A percentile compares a stretch with the other conserved stretches of the same genome.
Conservation (phyloP, 2,888 invertebrate species). For the Arge pagana region DNA sequence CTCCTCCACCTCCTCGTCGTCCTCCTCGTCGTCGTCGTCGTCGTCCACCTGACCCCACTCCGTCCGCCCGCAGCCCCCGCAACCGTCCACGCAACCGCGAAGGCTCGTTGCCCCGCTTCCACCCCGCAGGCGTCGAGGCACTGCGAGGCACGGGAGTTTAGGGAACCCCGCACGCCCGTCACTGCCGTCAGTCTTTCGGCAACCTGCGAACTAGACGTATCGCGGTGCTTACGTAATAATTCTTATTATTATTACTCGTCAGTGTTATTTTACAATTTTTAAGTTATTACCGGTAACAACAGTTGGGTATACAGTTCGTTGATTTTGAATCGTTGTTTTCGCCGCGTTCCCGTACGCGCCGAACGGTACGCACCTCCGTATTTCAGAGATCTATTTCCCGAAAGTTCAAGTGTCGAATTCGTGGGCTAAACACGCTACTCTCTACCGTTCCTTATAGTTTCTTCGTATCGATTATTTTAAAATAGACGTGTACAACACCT, state of each 20-base stretch:
- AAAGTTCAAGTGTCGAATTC: constrained; percentile 14
- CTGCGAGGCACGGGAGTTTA: constrained; percentile 17
- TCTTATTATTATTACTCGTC: constrained; percentile 50
- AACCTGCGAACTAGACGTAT: constrained; percentile 56
- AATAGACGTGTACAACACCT: constrained; percentile 20
- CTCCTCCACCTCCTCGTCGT: constrained; percentile 1
- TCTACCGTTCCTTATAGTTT: constrained; percentile 17
- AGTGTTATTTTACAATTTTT: constrained; percentile 41
- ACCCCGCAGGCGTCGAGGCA: constrained; percentile 6
- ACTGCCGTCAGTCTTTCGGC: constrained; percentile 55
- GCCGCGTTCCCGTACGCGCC: no score
- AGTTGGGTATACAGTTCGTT: constrained; percentile 16
- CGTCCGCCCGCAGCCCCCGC: constrained; percentile 14
- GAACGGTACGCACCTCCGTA: no score
- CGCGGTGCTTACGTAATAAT: constrained; percentile 54
- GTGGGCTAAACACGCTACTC: not conserved
- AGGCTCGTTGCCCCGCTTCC: not conserved
- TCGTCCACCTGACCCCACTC: constrained; percentile 19
- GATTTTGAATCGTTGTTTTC: no score
- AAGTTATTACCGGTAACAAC: constrained; percentile 7
- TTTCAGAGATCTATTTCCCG: not conserved
- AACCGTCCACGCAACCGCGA: constrained; percentile 1
- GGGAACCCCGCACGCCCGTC: constrained; percentile 9
- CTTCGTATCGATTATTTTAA: constrained; percentile 20
- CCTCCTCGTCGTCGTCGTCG: constrained; percentile 32